Conservation (phyloP, 2,113 vertebrate genomes). For the Oncorhynchus tshawytscha region DNA sequence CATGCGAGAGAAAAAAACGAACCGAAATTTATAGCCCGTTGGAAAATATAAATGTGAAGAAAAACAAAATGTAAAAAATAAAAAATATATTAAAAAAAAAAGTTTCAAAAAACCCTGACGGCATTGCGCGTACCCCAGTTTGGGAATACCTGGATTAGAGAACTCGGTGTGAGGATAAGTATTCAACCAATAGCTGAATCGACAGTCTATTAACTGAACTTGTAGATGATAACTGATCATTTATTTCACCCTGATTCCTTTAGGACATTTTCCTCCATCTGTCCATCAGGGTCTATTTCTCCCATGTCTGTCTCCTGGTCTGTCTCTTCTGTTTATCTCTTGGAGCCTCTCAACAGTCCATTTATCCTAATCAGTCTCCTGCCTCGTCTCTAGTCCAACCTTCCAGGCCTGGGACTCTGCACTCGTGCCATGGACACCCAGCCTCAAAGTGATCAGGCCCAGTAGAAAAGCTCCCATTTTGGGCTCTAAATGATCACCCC, state of each 20-base stretch:
- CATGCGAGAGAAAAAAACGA: too few species aligned
- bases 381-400: not conserved
- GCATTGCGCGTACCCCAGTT: too few species aligned
- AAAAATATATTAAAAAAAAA: too few species aligned
- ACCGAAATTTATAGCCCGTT: too few species aligned
- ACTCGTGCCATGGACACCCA: slow-evolving; percentile 16
- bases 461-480: slow-evolving; percentile 38
- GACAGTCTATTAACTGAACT: slow-evolving; percentile 13
- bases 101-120: too few species aligned
- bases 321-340: not conserved
- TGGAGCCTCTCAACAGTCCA: slow-evolving; percentile 29
- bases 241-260: slow-evolving; percentile 25
- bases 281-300: slow-evolving; percentile 17
- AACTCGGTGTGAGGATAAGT: slow-evolving; percentile 8
- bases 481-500: slow-evolving; percentile 31
- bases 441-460: slow-evolving; percentile 32
- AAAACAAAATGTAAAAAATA: too few species aligned
- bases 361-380: slow-evolving; percentile 5
- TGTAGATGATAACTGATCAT: slow-evolving; percentile 6
- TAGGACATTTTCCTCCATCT: slow-evolving; percentile 24
- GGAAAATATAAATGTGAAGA: too few species aligned
- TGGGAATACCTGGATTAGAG: slow-evolving; percentile 1
- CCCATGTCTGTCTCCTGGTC: slow-evolving; percentile 25
- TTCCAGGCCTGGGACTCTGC: slow-evolving; percentile 14
- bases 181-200: slow-evolving; percentile 45